These are phyloP conservation scores for Porites australiensis DNA, from an alignment of 64 coral and sea anemone species.

Conservation along the genomic window DNA sequence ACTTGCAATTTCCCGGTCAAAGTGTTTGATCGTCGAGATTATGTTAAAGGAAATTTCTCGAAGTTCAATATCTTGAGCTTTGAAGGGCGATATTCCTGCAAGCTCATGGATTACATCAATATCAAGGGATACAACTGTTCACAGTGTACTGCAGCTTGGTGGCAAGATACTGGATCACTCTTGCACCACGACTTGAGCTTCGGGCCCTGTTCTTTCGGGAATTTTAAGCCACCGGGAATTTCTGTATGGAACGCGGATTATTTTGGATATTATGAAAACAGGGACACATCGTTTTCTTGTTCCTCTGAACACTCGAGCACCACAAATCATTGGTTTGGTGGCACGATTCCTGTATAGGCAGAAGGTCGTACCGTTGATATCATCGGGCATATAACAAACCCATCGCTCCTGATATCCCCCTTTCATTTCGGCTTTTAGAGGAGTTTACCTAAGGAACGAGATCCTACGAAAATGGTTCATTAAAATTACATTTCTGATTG, in stretches of 20 bases:
- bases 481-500: no score
- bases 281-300: neutral
- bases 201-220: neutral
- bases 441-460: no score
- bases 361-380: no score
- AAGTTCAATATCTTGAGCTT: neutral
- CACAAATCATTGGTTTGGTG: conserved; percentile 9
- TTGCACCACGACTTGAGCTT: conserved; percentile 26
- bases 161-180: neutral
- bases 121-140: conserved; percentile 18
- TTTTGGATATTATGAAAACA: neutral
- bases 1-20: conserved; percentile 28
- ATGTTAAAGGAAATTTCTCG: conserved; percentile 25
- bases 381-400: no score
- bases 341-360: neutral
- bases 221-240: neutral
- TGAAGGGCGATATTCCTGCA: neutral
- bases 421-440: no score
- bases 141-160: conserved; percentile 22
- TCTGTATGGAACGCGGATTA: neutral
- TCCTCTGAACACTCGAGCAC: neutral
- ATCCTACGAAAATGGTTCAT: no score
- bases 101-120: conserved; percentile 10
- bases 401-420: no score
- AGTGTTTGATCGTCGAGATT: conserved; percentile 18